phyloP scores from a whole-genome alignment of 2,888 invertebrate genomes.

The Zygothrica quintamaculata region DNA sequence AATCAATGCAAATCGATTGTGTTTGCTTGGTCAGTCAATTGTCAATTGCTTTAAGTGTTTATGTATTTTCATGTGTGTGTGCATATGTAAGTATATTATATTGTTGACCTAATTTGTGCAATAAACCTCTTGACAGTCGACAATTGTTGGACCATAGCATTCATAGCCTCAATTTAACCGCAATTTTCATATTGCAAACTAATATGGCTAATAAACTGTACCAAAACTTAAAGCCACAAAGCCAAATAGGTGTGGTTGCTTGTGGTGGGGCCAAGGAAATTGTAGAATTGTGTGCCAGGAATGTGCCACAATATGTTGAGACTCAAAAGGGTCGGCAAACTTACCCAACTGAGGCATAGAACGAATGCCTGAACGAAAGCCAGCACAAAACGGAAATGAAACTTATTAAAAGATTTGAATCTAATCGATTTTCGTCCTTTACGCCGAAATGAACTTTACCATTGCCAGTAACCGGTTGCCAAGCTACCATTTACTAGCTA shows the following conservation, averaged over 20 bases:
- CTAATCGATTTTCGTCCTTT: slow-evolving; percentile 80
- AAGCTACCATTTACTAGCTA: slow-evolving; percentile 22
- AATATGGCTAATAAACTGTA: slow-evolving; percentile 64
- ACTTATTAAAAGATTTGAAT: slow-evolving; percentile 83
- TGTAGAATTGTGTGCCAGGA: not conserved
- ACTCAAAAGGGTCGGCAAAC: slow-evolving; percentile 20
- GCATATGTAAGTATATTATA: slow-evolving; percentile 40
- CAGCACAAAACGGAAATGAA: slow-evolving; percentile 79
- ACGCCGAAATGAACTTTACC: slow-evolving; percentile 72
- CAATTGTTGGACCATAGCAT: slow-evolving; percentile 43
- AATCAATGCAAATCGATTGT: slow-evolving; percentile 56
- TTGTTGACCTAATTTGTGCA: slow-evolving; percentile 71
- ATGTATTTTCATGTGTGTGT: slow-evolving; percentile 1
- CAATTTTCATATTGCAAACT: slow-evolving; percentile 63
- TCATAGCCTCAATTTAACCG: slow-evolving; percentile 48
- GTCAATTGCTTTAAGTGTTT: slow-evolving; percentile 38
- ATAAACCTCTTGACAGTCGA: slow-evolving; percentile 60
- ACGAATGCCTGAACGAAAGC: slow-evolving; percentile 64
- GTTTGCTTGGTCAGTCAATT: slow-evolving; percentile 63
- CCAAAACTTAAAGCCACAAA: slow-evolving; percentile 56
- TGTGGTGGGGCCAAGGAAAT: slow-evolving; percentile 13
- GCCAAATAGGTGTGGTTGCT: slow-evolving; percentile 65
- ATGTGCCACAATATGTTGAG: not conserved
- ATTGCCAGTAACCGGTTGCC: slow-evolving; percentile 18
- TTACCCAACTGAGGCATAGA: slow-evolving; percentile 47